Conservation (phyloP, 2,797 vertebrate genomes). For the Lagocephalus sceleratus region DNA sequence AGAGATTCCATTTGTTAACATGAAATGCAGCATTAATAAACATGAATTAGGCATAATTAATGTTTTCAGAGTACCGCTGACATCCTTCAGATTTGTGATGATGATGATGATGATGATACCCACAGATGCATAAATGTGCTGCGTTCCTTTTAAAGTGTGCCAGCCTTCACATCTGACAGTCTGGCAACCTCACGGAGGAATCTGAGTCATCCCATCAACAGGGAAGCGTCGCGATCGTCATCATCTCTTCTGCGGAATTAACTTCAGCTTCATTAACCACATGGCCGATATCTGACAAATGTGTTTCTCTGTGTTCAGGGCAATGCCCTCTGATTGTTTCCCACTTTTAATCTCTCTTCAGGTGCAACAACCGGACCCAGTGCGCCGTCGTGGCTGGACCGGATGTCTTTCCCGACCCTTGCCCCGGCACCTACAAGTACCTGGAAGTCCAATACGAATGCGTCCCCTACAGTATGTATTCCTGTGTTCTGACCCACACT, state of each 20-base stretch:
- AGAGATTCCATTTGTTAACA: too few relatives aligned
- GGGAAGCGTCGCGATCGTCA: constrained; percentile 18
- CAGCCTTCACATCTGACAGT: too few relatives aligned
- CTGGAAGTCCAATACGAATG: constrained; percentile 98
- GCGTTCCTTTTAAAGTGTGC: too few relatives aligned
- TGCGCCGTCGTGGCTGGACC: constrained; percentile 96
- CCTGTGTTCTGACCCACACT: constrained; percentile 8
- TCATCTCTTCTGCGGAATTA: constrained; percentile 33
- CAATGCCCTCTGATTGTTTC: not conserved
- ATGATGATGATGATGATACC: too few relatives aligned
- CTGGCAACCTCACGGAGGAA: not conserved
- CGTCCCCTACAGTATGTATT: constrained; percentile 97
- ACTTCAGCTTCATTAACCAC: constrained; percentile 57
- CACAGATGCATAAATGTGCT: too few relatives aligned
- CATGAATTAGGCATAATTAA: too few relatives aligned
- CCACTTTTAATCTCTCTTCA: constrained; percentile 63
- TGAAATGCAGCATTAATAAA: too few relatives aligned
- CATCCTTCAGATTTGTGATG: too few relatives aligned
- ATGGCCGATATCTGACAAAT: constrained; percentile 38
- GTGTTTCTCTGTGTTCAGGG: constrained; percentile 11
- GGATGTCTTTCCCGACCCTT: constrained; percentile 95
- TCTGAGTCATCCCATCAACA: constrained; percentile 15
- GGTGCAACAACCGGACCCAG: constrained; percentile 97
- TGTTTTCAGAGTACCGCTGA: too few relatives aligned
- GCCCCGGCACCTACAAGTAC: constrained; percentile 97